Evolutionary conservation across 2,797 vertebrate species (phyloP).

Genomic region (Taenioides sp.): DNA sequence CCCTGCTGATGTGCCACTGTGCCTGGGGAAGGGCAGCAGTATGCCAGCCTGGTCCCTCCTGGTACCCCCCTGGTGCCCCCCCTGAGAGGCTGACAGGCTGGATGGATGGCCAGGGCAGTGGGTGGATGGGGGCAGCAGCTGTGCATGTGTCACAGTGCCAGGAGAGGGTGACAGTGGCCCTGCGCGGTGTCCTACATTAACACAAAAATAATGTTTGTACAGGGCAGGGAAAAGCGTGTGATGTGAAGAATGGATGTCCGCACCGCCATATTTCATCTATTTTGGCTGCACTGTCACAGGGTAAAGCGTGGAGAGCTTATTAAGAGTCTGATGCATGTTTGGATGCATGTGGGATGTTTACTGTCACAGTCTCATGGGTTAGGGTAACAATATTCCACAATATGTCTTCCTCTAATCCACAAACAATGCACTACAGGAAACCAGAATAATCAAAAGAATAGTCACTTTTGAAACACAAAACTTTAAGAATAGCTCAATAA

Average conservation of each 20-base stretch:
- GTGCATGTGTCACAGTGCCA: constrained; percentile 67
- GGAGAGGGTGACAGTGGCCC: constrained; percentile 72
- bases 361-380: constrained; percentile 33
- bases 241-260: constrained; percentile 55
- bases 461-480: not conserved
- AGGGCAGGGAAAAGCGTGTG: constrained; percentile 33
- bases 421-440: not conserved
- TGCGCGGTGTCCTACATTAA: constrained; percentile 63
- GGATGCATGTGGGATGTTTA: constrained; percentile 24
- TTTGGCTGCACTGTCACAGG: constrained; percentile 45
- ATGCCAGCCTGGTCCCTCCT: constrained; percentile 44
- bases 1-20: constrained; percentile 42
- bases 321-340: constrained; percentile 20
- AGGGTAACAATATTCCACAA: constrained; percentile 21
- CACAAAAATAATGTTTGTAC: constrained; percentile 58
- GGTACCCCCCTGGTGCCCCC: constrained; percentile 40
- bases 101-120: constrained; percentile 65
- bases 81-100: constrained; percentile 57
- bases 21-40: constrained; percentile 55
- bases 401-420: constrained; percentile 18
- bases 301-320: constrained; percentile 46
- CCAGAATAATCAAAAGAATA: not conserved
- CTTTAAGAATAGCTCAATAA: not conserved
- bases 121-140: constrained; percentile 54
- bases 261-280: constrained; percentile 57